Base-by-base conservation (phyloP, 2,797 vertebrate genomes). In the Prunella strophiata region DNA sequence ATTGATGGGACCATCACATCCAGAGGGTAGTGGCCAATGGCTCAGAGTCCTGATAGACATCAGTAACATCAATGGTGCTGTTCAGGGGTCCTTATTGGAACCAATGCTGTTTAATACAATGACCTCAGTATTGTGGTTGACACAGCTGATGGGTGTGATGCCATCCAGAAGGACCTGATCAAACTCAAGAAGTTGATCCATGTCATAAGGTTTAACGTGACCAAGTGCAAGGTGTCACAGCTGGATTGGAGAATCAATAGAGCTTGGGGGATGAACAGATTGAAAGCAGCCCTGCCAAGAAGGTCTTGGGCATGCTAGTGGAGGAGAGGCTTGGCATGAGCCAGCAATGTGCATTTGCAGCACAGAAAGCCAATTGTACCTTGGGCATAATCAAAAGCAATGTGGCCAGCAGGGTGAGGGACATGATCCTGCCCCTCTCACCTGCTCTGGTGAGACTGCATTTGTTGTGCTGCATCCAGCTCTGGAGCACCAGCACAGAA, bases 401-500 rank as follows among this genome's bases (percentile, higher is more conserved):
- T 2, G 19, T 30, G 30, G 8, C 4, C 43, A 57, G 36, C 13
- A 26, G 34, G 5, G 25, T 9, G 3, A 25, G 34, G 34, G 16
- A 25, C 11, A 6, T 20, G 20, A 57, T 84, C 25, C 30, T 57
- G 42, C 30, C 9, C 30, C 16, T 48, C 23, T 59, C 13, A 16
- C 27, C 16, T 2, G 16, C 34, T 27, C n/a, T 71, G 47, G 8
- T 73, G 43, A 48, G 30, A 50, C 7, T 30, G 29, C 5, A 14
- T 6, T 25, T 34, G 20, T 20, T 25, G 4, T 17, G 30, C 21
- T 48, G 16, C 20, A 9, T 30, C 30, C 34, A 65, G 25, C 34
- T 52, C 59, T 13, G 9, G 20, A 13, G 16, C 0, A 0, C 16
- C 20, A 50, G 23, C 19, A 8, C 16, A 45, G n/a, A 23, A 73